These are phyloP conservation scores for Zhengitettix transpicula DNA, from an alignment of 2,888 invertebrate genomes.

Conservation along the genomic window DNA sequence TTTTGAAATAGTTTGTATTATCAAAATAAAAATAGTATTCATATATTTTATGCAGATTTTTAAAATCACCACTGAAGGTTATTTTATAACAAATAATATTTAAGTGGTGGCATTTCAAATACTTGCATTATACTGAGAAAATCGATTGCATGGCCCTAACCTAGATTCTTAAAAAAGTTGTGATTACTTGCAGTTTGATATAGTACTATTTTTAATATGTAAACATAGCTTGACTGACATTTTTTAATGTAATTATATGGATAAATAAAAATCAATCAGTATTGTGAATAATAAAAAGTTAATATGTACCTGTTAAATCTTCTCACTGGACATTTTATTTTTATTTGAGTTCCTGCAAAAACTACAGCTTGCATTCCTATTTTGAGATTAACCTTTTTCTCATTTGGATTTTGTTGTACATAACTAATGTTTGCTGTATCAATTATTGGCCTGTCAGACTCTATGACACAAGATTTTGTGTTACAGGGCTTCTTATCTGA, in stretches of 20 bases:
- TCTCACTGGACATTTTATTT: slow-evolving; percentile 86
- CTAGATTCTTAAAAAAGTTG: no score
- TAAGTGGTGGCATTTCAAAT: no score
- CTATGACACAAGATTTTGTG: slow-evolving; percentile 56
- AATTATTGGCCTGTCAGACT: slow-evolving; percentile 55
- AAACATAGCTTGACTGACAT: no score
- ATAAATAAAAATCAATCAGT: not conserved
- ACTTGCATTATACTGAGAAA: no score
- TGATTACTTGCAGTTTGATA: no score
- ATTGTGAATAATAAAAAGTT: not conserved
- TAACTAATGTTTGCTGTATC: slow-evolving; percentile 66
- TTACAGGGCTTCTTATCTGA: slow-evolving; percentile 71
- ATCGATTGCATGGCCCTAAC: no score
- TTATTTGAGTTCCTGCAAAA: slow-evolving; percentile 79
- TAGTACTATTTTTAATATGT: no score
- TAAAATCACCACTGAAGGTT: no score
- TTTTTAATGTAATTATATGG: not conserved
- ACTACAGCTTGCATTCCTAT: slow-evolving; percentile 83
- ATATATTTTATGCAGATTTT: no score
- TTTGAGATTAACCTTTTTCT: slow-evolving; percentile 62
- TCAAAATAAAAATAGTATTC: no score
- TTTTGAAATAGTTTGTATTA: no score
- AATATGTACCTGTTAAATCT: slow-evolving; percentile 38
- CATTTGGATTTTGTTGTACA: slow-evolving; percentile 67
- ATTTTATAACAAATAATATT: no score